These are phyloP conservation scores for Scaptomyza pallida DNA, from an alignment of 1,140 invertebrate species.

Conservation along the genomic window DNA sequence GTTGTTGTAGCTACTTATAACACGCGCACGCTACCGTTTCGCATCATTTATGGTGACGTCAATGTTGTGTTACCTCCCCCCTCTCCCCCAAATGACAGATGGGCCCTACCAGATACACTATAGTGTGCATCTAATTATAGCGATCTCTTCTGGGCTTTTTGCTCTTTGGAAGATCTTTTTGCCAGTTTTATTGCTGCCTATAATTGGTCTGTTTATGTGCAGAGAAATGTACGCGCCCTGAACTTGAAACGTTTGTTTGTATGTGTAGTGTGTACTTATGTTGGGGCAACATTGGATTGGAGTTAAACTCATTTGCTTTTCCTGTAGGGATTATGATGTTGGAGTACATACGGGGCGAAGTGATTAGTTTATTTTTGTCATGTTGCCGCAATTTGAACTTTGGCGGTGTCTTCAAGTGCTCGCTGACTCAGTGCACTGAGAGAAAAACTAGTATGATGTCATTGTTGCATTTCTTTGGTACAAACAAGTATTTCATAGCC, in stretches of 20 bases:
- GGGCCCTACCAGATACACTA: slow-evolving; percentile 47
- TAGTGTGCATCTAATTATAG: slow-evolving; percentile 61
- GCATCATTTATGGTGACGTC: slow-evolving; percentile 66
- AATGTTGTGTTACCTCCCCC: slow-evolving; percentile 38
- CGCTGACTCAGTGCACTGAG: slow-evolving; percentile 39
- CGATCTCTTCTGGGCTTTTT: slow-evolving; percentile 27
- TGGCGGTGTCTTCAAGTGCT: slow-evolving; percentile 22
- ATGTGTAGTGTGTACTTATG: too few species aligned
- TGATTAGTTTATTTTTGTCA: slow-evolving; percentile 71
- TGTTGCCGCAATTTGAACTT: slow-evolving; percentile 63
- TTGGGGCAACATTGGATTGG: slow-evolving; percentile 1
- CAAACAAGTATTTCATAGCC: too few species aligned
- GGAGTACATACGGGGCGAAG: slow-evolving; percentile 17
- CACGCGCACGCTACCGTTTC: slow-evolving; percentile 28
- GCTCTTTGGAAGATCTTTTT: slow-evolving; percentile 54
- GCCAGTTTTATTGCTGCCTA: slow-evolving; percentile 72
- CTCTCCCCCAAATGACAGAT: too few species aligned
- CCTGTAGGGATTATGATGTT: slow-evolving; percentile 73
- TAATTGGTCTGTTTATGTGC: slow-evolving; percentile 73
- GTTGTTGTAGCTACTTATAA: slow-evolving; percentile 12
- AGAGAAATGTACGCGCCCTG: slow-evolving; percentile 37
- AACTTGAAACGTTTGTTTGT: slow-evolving; percentile 63
- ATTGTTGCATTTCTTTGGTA: too few species aligned
- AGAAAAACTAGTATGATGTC: neutral
- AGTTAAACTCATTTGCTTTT: neutral